phyloP scores from a whole-genome alignment of 2,113 vertebrate genomes.

The Notiomystis cincta region DNA sequence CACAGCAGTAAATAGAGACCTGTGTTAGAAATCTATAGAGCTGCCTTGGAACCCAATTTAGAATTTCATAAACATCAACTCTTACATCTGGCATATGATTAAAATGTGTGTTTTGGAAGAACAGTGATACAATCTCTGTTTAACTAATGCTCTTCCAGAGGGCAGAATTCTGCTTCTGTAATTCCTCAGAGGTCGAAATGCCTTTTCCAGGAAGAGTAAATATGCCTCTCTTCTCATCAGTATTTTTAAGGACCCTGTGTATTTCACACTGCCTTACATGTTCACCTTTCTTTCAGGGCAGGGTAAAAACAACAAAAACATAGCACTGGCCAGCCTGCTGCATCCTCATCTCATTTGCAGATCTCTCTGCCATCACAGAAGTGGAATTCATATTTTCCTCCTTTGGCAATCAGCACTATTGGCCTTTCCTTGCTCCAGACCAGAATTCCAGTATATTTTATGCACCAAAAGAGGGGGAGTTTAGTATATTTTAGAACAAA shows the following conservation, averaged over 20 bases:
- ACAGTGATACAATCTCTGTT: neutral
- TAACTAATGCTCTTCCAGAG: neutral
- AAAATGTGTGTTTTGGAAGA: neutral
- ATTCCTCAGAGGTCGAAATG: neutral
- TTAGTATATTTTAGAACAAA: neutral
- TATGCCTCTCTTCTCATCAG: neutral
- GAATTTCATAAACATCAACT: neutral
- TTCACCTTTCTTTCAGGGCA: neutral
- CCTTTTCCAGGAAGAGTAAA: neutral
- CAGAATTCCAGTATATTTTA: neutral
- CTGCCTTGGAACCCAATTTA: neutral
- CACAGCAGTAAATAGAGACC: neutral
- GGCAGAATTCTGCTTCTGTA: neutral
- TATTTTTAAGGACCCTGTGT: neutral
- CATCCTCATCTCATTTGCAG: neutral
- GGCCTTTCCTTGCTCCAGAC: neutral
- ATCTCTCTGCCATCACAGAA: neutral
- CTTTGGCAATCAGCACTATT: neutral
- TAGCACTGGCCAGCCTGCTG: neutral
- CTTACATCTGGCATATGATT: neutral
- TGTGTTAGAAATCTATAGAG: neutral
- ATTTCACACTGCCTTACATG: neutral
- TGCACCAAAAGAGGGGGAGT: neutral
- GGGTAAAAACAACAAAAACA: neutral
- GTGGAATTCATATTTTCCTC: neutral